Evolutionary conservation across 1,140 invertebrate species (phyloP).

Genomic region (Cotesia typhae): DNA sequence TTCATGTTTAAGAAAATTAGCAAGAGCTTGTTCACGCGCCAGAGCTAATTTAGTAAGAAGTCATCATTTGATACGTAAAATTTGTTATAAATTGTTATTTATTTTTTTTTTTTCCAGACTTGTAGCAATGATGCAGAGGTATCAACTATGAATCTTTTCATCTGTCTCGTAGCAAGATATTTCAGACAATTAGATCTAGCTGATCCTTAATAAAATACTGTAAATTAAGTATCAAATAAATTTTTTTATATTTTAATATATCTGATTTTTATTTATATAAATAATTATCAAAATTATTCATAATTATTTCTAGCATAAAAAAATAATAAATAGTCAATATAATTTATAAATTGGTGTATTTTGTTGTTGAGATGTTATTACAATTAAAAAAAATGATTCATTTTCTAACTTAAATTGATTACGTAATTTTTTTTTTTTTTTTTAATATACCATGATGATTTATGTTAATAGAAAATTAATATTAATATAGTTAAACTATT

Average conservation of each 20-base stretch:
- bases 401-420: slow-evolving; percentile 24
- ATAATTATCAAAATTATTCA: not conserved
- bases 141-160: slow-evolving; percentile 69
- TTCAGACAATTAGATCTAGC: slow-evolving; percentile 72
- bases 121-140: slow-evolving; percentile 59
- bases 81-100: slow-evolving; percentile 15
- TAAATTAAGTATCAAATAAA: slow-evolving; percentile 38
- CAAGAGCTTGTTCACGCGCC: slow-evolving; percentile 65
- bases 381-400: too few species aligned
- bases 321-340: slow-evolving; percentile 38
- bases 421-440: slow-evolving; percentile 27
- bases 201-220: slow-evolving; percentile 54
- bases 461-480: slow-evolving; percentile 1
- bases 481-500: slow-evolving; percentile 20
- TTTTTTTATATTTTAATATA: slow-evolving; percentile 10
- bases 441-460: not conserved
- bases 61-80: slow-evolving; percentile 3
- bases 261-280: slow-evolving; percentile 39
- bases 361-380: not conserved
- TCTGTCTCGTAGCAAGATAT: slow-evolving; percentile 70
- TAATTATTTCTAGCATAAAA: slow-evolving; percentile 20
- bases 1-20: slow-evolving; percentile 66
- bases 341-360: slow-evolving; percentile 27
- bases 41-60: slow-evolving; percentile 65
- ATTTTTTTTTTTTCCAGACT: slow-evolving; percentile 56